Base-by-base conservation (phyloP, 2,797 vertebrate species). In the Hephaestus fuliginosus region DNA sequence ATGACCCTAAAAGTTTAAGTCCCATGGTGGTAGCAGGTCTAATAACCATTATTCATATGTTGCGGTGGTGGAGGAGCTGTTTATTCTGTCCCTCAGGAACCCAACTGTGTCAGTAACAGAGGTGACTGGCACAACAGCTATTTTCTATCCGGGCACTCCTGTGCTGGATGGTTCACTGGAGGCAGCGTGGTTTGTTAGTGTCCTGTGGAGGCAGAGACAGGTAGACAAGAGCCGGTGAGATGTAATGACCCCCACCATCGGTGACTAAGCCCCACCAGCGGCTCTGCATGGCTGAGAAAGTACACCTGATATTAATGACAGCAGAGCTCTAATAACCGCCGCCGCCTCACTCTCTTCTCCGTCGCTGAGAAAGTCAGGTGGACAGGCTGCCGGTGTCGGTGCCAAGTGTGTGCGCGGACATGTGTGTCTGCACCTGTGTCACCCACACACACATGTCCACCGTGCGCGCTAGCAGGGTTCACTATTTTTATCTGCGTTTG, bases 261-360 rank as follows among this genome's bases (percentile, higher is more conserved):
- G 46, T 83, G 82, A 84, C 80, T 86, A 77, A 86, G 88, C 53
- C 73, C 74, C 88, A 84, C 61, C 83, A 84, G 78, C 82, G 80
- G 81, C 88, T 88, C 88, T 87, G 83, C 88, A 87, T 78, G 84
- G 86, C 88, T 84, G 85, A 86, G 83, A 91, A 84, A 85, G 81
- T 73, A 70, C 82, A 88, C 73, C 83, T 91, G 84, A 90, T 90
- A 88, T 92, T 92, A 93, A 89, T 91, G 89, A 92, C 90, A 92
- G 90, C 85, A 73, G 77, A 85, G 89, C 87, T 82, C 87, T 81
- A 92, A 91, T 87, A 90, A 91, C 86, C 67, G 12, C 65, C 11
- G 15, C 64, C 44, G 36, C 81, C 68, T 81, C 71, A 12, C 72
- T 85, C 70, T 70, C 65, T 44, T 51, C 72, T 70, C 57, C 58